Evolutionary conservation across 2,113 vertebrate genomes (phyloP).

Genomic region (Fulica atra): DNA sequence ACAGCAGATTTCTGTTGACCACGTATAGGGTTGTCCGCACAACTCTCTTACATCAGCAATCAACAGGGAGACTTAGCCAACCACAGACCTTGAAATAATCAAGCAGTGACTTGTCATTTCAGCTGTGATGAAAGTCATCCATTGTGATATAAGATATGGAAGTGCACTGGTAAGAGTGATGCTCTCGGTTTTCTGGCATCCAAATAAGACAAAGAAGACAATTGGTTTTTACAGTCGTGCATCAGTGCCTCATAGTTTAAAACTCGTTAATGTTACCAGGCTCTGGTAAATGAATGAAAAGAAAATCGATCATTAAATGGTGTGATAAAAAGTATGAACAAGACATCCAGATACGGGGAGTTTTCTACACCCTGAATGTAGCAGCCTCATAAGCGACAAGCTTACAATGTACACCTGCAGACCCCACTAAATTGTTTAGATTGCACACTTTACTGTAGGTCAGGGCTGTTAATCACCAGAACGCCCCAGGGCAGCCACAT

Average conservation of each 20-base stretch:
- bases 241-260: not conserved
- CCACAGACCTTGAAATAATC: not conserved
- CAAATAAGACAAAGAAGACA: not conserved
- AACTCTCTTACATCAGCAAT: not conserved
- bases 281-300: conserved; percentile 47
- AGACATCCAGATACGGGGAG: not conserved
- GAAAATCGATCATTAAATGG: conserved; percentile 56
- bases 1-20: not conserved
- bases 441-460: conserved; percentile 86
- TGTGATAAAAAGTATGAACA: conserved; percentile 52
- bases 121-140: not conserved
- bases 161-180: not conserved
- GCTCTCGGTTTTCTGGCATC: not conserved
- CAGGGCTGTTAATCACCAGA: conserved; percentile 91
- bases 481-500: conserved; percentile 84
- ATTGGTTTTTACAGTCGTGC: not conserved
- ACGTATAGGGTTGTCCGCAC: not conserved
- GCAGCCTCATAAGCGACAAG: conserved; percentile 27
- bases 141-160: not conserved
- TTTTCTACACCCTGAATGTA: not conserved
- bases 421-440: conserved; percentile 64
- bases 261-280: conserved; percentile 18
- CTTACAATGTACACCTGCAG: conserved; percentile 62
- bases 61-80: not conserved
- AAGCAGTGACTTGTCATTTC: not conserved